A percentile compares a stretch with the other conserved stretches of the same genome.
phyloP scores from a whole-genome alignment of 2,113 vertebrate species.

The Planiliza haematocheilus region DNA sequence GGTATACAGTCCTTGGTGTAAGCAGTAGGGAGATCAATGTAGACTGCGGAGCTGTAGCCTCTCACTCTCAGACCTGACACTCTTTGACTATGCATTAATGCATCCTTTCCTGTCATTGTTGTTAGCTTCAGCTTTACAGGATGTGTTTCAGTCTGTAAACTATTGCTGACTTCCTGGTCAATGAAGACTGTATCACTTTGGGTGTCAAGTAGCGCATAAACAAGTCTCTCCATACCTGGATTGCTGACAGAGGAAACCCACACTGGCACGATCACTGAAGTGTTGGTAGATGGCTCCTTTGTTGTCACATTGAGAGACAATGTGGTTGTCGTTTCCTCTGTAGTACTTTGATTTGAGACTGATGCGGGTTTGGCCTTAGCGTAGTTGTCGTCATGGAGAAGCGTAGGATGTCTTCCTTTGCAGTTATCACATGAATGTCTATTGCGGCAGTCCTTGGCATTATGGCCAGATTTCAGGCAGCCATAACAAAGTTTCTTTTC shows the following conservation, averaged over 20 bases:
- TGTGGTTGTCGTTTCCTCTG: conserved; percentile 1
- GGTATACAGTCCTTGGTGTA: no score
- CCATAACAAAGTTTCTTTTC: conserved; percentile 2
- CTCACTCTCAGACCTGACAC: background rate
- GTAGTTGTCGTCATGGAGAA: background rate
- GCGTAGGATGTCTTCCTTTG: background rate
- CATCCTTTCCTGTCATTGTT: background rate
- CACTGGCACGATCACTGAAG: conserved; percentile 4
- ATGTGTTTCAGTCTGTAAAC: background rate
- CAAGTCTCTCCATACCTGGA: background rate
- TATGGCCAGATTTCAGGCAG: background rate
- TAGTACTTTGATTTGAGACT: background rate
- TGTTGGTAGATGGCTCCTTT: background rate
- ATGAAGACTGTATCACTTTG: background rate
- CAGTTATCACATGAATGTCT: background rate
- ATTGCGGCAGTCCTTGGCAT: background rate
- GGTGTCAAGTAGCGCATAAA: conserved; percentile 3
- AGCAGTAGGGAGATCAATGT: background rate
- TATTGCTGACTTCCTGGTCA: background rate
- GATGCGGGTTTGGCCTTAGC: background rate
- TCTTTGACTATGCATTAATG: background rate
- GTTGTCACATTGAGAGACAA: conserved; percentile 3
- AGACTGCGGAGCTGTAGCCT: conserved; percentile 1
- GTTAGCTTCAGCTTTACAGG: conserved; percentile 17
- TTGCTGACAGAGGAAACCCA: background rate